Evolutionary conservation across 1,140 invertebrate species (phyloP).

Genomic region (Drosophila tristis): DNA sequence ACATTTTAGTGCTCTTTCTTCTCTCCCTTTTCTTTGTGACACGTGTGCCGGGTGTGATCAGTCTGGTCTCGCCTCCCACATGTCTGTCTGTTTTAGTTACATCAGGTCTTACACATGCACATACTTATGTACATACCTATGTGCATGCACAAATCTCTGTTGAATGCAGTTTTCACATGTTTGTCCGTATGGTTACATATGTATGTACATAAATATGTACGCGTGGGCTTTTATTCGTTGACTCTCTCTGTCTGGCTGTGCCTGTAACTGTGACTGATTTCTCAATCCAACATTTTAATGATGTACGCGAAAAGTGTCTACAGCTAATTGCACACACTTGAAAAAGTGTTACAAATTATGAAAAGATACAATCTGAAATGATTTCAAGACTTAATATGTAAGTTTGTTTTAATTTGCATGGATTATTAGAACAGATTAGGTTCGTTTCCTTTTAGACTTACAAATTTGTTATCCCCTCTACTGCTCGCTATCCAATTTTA

Average conservation of each 20-base stretch:
- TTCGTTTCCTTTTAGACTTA: no score
- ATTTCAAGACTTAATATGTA: no score
- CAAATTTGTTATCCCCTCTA: neutral
- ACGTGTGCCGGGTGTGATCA: slow-evolving; percentile 23
- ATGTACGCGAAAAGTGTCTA: slow-evolving; percentile 34
- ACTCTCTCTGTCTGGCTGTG: slow-evolving; percentile 35
- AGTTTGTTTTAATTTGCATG: no score
- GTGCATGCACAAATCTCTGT: slow-evolving; percentile 14
- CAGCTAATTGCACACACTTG: slow-evolving; percentile 41
- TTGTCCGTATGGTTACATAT: slow-evolving; percentile 4
- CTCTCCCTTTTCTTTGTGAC: neutral
- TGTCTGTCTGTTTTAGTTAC: slow-evolving; percentile 2
- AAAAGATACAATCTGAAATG: neutral
- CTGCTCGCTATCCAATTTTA: no score
- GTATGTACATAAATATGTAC: slow-evolving; percentile 10
- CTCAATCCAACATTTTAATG: slow-evolving; percentile 52
- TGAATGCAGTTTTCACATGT: neutral
- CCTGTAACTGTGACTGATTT: slow-evolving; percentile 57
- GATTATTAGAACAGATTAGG: no score
- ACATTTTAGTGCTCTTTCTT: neutral
- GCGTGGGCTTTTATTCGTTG: slow-evolving; percentile 57
- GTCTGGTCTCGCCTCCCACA: slow-evolving; percentile 10
- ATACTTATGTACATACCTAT: slow-evolving; percentile 4
- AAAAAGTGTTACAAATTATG: slow-evolving; percentile 14
- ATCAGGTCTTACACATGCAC: neutral